A percentile compares a stretch with the other conserved stretches of the same genome.
phyloP scores from a whole-genome alignment of 2,888 invertebrate species.

The Caenorhabditis sp. region DNA sequence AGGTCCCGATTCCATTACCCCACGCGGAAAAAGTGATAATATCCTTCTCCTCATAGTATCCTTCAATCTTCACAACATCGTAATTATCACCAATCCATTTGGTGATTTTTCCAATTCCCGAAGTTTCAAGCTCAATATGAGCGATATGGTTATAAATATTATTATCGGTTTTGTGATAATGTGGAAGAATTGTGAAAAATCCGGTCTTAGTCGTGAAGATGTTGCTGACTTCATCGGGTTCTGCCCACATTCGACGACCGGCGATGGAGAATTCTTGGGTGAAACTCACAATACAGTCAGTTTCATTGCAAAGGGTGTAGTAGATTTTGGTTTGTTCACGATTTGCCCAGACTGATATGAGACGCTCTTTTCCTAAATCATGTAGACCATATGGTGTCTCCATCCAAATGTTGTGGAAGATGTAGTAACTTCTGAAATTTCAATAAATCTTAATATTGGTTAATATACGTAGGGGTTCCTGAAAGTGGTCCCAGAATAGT shows the following conservation, averaged over 20 bases:
- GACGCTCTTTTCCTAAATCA: slow-evolving; percentile 45
- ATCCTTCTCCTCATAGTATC: slow-evolving; percentile 64
- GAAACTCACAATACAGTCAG: slow-evolving; percentile 50
- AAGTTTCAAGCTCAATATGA: slow-evolving; percentile 66
- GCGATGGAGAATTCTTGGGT: slow-evolving; percentile 46
- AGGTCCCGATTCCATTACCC: slow-evolving; percentile 34
- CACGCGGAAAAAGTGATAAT: slow-evolving; percentile 32
- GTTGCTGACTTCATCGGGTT: slow-evolving; percentile 51
- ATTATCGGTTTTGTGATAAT: slow-evolving; percentile 62
- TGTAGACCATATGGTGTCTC: slow-evolving; percentile 19
- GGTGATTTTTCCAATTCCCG: slow-evolving; percentile 42
- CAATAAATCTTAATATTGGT: no score
- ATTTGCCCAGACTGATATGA: slow-evolving; percentile 61
- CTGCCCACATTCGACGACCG: slow-evolving; percentile 53
- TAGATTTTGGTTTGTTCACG: slow-evolving; percentile 55
- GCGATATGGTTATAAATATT: slow-evolving; percentile 73
- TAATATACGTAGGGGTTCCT: no score
- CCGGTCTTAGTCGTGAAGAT: slow-evolving; percentile 57
- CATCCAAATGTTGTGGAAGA: slow-evolving; percentile 57
- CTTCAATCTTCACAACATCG: slow-evolving; percentile 71
- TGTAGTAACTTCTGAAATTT: slow-evolving; percentile 48
- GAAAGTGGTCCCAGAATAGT: no score
- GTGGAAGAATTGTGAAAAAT: slow-evolving; percentile 72
- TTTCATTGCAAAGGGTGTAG: slow-evolving; percentile 54
- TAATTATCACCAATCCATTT: slow-evolving; percentile 71